Conservation (phyloP, 2,113 vertebrate species). For the Leptobrachium ailaonicum region DNA sequence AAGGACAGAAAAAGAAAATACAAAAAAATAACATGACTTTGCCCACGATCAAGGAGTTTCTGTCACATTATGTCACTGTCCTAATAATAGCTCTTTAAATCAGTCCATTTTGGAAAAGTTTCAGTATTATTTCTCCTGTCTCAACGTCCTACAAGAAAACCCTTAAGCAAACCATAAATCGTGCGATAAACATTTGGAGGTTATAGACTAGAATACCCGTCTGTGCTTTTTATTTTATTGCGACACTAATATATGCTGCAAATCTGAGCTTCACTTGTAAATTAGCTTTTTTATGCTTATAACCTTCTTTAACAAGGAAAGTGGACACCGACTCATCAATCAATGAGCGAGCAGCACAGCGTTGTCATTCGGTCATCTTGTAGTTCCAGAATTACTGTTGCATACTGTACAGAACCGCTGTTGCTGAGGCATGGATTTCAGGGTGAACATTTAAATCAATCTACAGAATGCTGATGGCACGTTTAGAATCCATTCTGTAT, state of each 20-base stretch:
- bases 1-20: too few relatives aligned
- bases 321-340: neutral
- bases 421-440: neutral
- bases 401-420: neutral
- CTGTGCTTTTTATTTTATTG: slow-evolving; percentile 33
- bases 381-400: neutral
- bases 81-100: slow-evolving; percentile 19
- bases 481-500: neutral
- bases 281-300: slow-evolving; percentile 25
- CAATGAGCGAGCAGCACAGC: neutral
- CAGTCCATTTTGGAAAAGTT: neutral
- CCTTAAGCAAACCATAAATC: slow-evolving; percentile 35
- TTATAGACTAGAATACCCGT: slow-evolving; percentile 9
- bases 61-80: neutral
- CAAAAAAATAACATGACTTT: too few relatives aligned
- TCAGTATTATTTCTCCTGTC: slow-evolving; percentile 23
- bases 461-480: neutral
- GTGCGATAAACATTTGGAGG: slow-evolving; percentile 25
- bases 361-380: neutral
- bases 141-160: slow-evolving; percentile 10
- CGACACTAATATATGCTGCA: slow-evolving; percentile 11
- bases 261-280: slow-evolving; percentile 10
- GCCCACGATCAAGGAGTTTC: neutral
- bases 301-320: slow-evolving; percentile 17
- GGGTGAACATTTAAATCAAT: too few relatives aligned